Evolutionary conservation across 2,797 vertebrate genomes (phyloP).

Genomic region (Crenuchus spilurus): DNA sequence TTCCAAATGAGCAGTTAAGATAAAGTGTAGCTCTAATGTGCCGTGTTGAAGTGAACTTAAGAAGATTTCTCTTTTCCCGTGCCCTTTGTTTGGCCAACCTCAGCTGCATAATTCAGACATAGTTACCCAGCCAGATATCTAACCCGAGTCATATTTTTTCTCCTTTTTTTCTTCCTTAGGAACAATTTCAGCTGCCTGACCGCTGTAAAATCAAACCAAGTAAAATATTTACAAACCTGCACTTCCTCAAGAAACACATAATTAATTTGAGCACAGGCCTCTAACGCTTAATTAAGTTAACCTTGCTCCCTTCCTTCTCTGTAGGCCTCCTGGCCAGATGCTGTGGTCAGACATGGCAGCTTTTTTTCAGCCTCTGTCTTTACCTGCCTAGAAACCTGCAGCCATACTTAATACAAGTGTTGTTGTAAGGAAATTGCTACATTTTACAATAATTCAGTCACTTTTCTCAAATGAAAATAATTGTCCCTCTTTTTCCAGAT

Average conservation of each 20-base stretch:
- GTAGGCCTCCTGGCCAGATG: conserved; percentile 38
- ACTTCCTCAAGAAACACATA: conserved; percentile 51
- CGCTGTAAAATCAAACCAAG: conserved; percentile 37
- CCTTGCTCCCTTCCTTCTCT: conserved; percentile 1
- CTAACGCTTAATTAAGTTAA: conserved; percentile 54
- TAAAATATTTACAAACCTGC: conserved; percentile 55
- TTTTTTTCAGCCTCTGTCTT: neutral
- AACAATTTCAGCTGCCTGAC: conserved; percentile 29
- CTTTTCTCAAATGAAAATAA: neutral
- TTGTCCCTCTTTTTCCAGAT: neutral
- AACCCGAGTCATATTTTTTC: conserved; percentile 15
- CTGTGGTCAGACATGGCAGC: conserved; percentile 19
- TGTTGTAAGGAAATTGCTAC: neutral
- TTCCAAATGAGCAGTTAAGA: neutral
- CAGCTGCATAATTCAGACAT: neutral
- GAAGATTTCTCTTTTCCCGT: neutral
- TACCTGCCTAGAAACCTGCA: conserved; percentile 5
- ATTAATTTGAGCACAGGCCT: conserved; percentile 46
- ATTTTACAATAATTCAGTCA: neutral
- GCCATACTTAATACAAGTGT: neutral
- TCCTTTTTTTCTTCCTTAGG: conserved; percentile 15
- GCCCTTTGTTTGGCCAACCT: neutral
- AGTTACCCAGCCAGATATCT: neutral
- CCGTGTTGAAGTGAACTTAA: neutral
- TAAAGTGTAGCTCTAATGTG: neutral